Evolutionary conservation across 2,888 invertebrate genomes (phyloP).

Genomic region (Strigamia crassipes): DNA sequence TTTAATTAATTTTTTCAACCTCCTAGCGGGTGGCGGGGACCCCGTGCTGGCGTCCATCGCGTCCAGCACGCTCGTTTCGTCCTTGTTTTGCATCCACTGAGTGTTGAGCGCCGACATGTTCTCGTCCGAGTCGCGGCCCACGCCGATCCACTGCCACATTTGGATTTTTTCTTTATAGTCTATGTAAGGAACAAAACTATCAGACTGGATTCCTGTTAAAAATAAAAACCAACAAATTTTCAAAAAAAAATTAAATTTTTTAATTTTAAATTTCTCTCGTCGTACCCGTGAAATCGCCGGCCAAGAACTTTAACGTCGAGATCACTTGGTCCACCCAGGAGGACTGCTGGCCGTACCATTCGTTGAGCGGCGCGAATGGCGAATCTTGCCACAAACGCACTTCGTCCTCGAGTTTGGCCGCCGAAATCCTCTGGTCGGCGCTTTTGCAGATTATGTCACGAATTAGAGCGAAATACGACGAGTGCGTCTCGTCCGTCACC

Average conservation of each 20-base stretch:
- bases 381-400: slow-evolving; percentile 60
- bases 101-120: slow-evolving; percentile 75
- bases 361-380: slow-evolving; percentile 55
- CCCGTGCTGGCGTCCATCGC: slow-evolving; percentile 55
- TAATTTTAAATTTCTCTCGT: not conserved
- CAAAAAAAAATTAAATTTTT: not conserved
- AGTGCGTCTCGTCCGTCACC: slow-evolving; percentile 64
- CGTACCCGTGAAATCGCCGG: slow-evolving; percentile 72
- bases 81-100: slow-evolving; percentile 70
- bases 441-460: slow-evolving; percentile 83
- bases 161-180: slow-evolving; percentile 73
- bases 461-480: slow-evolving; percentile 82
- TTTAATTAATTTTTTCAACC: slow-evolving; percentile 56
- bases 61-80: slow-evolving; percentile 53
- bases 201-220: slow-evolving; percentile 67
- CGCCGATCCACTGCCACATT: slow-evolving; percentile 89
- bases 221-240: slow-evolving; percentile 35
- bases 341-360: slow-evolving; percentile 57
- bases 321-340: slow-evolving; percentile 70
- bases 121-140: slow-evolving; percentile 85
- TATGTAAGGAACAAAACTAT: slow-evolving; percentile 85
- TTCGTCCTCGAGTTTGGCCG: slow-evolving; percentile 67
- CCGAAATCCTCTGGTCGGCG: slow-evolving; percentile 80
- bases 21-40: slow-evolving; percentile 59
- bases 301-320: slow-evolving; percentile 80